Base-by-base conservation (phyloP, 2,113 vertebrate species). In the Panurus biarmicus region DNA sequence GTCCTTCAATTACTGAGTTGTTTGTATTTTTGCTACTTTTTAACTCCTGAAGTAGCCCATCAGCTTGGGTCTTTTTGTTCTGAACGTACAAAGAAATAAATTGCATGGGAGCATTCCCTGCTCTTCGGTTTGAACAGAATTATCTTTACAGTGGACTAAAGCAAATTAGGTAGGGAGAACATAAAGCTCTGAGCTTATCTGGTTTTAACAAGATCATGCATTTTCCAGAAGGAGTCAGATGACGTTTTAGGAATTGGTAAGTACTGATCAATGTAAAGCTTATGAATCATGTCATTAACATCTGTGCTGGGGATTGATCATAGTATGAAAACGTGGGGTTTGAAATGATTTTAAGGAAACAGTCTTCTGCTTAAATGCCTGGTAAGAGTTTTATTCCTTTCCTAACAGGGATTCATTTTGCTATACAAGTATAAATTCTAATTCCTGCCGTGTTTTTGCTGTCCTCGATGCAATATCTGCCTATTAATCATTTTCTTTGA, bases 191-290 rank as follows among this genome's bases (percentile, higher is more conserved):
- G 29, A 62, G 54, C 24, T 90, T 73, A 65, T 31, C 80, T 79
- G 70, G 5, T 81, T 94, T 89, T 79, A 82, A 75, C 29, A 47
- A 67, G 78, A 92, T 88, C 42, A 35, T 87, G 82, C 17, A 14
- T 95, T 86, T 86, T 96, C 73, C 73, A 85, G 76, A 29, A 83
- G 83, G 65, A 88, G 18, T 83, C 60, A 58, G 77, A 70, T 90
- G 70, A 75, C 1, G 7, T 77, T 93, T 89, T 33, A 87, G 56
- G 80, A 80, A 60, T 44, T 47, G 94, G 96, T 96, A 62, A 97
- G 90, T 97, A 84, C 79, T 61, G 75, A 89, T 89, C 35, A 53
- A 58, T 77, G 48, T 83, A 89, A 73, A 89, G 50, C 44, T 90
- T 87, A 19, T 50, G 67, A 82, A 57, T 85, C 51, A 16, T 61